phyloP scores from a whole-genome alignment of 92 coral and sea anemone species.

The Epizoanthus fatuus region DNA sequence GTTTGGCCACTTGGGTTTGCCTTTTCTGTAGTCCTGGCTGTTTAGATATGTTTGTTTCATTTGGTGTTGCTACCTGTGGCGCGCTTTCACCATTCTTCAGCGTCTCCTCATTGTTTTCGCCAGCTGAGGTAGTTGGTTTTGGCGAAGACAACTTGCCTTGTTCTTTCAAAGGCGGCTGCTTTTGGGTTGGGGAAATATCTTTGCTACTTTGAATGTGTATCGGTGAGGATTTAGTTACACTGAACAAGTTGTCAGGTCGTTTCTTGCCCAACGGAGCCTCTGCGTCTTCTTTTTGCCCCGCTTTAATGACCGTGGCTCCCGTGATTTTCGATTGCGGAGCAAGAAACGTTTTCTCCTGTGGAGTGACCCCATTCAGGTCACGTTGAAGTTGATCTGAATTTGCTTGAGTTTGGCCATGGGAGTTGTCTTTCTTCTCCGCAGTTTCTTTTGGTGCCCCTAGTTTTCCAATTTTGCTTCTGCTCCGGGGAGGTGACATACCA shows the following conservation, averaged over 20 bases:
- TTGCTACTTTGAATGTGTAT: constrained; percentile 27
- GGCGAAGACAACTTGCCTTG: neutral
- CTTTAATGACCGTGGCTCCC: constrained; percentile 35
- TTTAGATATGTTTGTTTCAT: neutral
- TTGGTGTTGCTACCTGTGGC: neutral
- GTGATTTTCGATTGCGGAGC: constrained; percentile 45
- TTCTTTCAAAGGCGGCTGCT: constrained; percentile 3
- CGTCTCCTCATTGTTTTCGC: constrained; percentile 8
- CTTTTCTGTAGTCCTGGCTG: constrained; percentile 22
- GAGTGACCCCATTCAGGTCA: neutral
- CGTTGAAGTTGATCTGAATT: neutral
- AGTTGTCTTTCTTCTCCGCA: neutral
- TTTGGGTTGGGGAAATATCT: constrained; percentile 40
- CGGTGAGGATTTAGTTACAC: constrained; percentile 31
- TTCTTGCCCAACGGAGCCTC: neutral
- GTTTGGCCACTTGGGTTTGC: constrained; percentile 25
- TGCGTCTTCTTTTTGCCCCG: constrained; percentile 28
- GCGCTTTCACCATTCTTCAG: neutral
- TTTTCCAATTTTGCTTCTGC: constrained; percentile 36
- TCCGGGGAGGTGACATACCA: constrained; percentile 41
- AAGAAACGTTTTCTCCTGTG: constrained; percentile 11
- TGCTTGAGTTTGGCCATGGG: neutral
- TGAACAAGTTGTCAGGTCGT: constrained; percentile 15
- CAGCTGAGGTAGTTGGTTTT: neutral
- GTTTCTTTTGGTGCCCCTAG: constrained; percentile 24